Percentiles rank a stretch among this genome's conserved stretches.
phyloP scores from a whole-genome alignment of 2,113 vertebrate genomes.

The Panthera uncia region DNA sequence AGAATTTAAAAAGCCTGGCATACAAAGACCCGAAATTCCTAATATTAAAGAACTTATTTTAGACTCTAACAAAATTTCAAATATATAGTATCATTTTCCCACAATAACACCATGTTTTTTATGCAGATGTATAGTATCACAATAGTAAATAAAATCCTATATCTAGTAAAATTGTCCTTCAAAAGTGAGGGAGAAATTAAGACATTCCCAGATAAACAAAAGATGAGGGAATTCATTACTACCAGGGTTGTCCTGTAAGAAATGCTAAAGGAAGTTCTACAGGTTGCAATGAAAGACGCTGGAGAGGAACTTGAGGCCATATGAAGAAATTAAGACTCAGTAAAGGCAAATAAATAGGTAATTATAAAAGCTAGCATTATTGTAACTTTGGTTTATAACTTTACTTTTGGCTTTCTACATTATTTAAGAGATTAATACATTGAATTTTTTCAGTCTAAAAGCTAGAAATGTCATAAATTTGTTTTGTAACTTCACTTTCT shows the following conservation, averaged over 20 bases:
- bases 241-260: not conserved
- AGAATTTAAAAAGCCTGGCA: not conserved
- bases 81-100: not conserved
- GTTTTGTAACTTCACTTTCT: not conserved
- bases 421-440: not conserved
- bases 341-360: not conserved
- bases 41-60: not conserved
- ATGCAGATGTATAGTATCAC: not conserved
- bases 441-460: not conserved
- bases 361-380: not conserved
- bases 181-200: not conserved
- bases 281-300: not conserved
- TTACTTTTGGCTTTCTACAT: not conserved
- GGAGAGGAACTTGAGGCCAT: not conserved
- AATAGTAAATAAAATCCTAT: not conserved
- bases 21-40: not conserved
- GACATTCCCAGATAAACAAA: not conserved
- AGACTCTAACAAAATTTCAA: not conserved
- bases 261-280: not conserved
- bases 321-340: not conserved
- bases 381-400: not conserved
- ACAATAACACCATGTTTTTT: not conserved
- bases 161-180: not conserved
- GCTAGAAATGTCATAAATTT: not conserved
- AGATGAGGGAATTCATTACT: not conserved